phyloP scores from a whole-genome alignment of 2,797 vertebrate genomes.

The Crocodylus rhombifer region DNA sequence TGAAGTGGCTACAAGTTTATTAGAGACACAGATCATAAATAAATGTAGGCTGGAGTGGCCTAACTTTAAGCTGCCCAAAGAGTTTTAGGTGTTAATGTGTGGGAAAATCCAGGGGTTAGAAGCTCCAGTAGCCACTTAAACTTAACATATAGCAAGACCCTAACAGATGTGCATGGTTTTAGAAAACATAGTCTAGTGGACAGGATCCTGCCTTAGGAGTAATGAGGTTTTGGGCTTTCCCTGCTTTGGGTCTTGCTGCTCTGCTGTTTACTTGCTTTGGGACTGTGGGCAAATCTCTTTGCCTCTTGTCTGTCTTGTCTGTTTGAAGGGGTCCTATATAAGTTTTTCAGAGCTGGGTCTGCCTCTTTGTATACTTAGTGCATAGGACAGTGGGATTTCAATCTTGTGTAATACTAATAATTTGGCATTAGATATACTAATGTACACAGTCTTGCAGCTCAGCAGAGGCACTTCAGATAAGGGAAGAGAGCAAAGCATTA shows the following conservation, averaged over 20 bases:
- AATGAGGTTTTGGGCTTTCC: neutral
- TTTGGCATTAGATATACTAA: neutral
- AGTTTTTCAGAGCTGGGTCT: neutral
- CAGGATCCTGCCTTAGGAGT: neutral
- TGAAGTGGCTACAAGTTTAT: too few species aligned
- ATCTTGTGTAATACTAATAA: rapidly evolving
- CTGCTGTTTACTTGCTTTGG: neutral
- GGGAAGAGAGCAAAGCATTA: neutral
- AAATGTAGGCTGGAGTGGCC: too few species aligned
- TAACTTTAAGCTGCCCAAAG: too few species aligned
- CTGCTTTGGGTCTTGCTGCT: rapidly evolving
- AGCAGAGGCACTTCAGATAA: neutral
- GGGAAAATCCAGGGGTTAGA: too few species aligned
- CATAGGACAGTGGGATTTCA: rapidly evolving
- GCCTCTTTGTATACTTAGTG: neutral
- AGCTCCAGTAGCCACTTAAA: neutral
- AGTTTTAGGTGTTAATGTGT: too few species aligned
- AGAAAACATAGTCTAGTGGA: neutral
- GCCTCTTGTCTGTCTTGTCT: neutral
- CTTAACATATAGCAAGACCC: neutral
- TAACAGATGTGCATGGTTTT: neutral
- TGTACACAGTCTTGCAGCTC: neutral
- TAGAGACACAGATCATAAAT: too few species aligned
- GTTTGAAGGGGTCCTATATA: rapidly evolving
- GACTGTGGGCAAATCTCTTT: neutral